A percentile compares a stretch with the other conserved stretches of the same genome.
Evolutionary conservation across 1,140 invertebrate genomes (phyloP).

Genomic region (Brachionus asplanchnoidis): DNA sequence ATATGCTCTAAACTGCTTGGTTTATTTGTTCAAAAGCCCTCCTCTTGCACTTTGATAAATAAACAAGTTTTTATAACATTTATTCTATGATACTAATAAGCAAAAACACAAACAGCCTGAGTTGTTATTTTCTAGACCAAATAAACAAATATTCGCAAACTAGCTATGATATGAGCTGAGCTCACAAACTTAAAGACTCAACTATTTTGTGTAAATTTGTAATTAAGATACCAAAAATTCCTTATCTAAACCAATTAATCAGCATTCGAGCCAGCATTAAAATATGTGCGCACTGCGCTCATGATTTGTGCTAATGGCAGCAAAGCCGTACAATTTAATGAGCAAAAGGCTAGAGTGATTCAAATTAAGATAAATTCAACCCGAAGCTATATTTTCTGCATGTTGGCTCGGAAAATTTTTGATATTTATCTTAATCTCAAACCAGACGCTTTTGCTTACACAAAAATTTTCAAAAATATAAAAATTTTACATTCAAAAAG

Average conservation of each 20-base stretch:
- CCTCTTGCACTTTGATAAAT: background rate
- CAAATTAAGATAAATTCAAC: background rate
- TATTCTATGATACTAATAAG: background rate
- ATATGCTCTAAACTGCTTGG: background rate
- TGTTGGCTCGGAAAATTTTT: background rate
- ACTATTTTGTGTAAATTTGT: background rate
- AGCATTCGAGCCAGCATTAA: background rate
- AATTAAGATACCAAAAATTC: background rate
- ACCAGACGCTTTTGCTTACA: background rate
- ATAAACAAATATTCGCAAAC: background rate
- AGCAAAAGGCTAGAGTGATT: background rate
- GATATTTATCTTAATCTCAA: background rate
- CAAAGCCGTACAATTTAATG: background rate
- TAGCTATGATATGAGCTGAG: background rate
- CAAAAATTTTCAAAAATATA: background rate
- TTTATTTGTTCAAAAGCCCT: background rate
- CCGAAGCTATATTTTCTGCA: background rate
- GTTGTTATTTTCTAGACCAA: slow-evolving; percentile 5
- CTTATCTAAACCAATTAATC: background rate
- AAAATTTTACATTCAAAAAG: background rate
- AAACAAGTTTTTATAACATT: slow-evolving; percentile 22
- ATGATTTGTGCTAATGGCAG: background rate
- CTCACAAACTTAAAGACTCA: background rate
- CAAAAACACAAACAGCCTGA: background rate
- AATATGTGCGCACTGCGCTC: background rate